These are phyloP conservation scores for Oreochromis mossambicus DNA, from an alignment of 2,797 vertebrate genomes.

Conservation along the genomic window DNA sequence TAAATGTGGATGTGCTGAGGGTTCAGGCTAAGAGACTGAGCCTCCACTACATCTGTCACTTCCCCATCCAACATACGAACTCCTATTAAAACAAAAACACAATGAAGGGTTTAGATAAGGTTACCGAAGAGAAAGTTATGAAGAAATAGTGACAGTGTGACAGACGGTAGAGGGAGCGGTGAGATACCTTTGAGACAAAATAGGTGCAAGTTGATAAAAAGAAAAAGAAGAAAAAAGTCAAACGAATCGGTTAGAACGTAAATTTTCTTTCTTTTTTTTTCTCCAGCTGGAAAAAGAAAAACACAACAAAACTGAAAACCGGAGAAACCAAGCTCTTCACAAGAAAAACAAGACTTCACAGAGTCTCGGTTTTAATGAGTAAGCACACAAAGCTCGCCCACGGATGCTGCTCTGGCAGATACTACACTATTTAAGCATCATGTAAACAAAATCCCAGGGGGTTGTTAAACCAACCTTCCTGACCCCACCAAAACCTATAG, in stretches of 20 bases:
- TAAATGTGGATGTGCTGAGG: conserved; percentile 95
- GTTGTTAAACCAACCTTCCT: conserved; percentile 4
- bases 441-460: conserved; percentile 19
- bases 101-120: not conserved
- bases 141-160: conserved; percentile 11
- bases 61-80: conserved; percentile 97
- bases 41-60: conserved; percentile 94
- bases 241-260: not conserved
- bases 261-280: not conserved
- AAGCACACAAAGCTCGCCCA: not conserved
- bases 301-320: not conserved
- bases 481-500: not conserved
- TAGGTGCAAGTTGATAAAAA: not conserved
- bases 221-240: not conserved
- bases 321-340: not conserved
- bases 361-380: conserved; percentile 35
- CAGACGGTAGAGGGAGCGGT: not conserved
- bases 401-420: not conserved
- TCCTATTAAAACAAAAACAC: conserved; percentile 67
- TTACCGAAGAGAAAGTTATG: not conserved
- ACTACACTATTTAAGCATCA: not conserved
- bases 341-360: not conserved
- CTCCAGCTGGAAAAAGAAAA: not conserved
- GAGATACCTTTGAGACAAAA: not conserved
- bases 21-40: conserved; percentile 90